Conservation (phyloP, 2,888 invertebrate species). For the Andrena praecox region DNA sequence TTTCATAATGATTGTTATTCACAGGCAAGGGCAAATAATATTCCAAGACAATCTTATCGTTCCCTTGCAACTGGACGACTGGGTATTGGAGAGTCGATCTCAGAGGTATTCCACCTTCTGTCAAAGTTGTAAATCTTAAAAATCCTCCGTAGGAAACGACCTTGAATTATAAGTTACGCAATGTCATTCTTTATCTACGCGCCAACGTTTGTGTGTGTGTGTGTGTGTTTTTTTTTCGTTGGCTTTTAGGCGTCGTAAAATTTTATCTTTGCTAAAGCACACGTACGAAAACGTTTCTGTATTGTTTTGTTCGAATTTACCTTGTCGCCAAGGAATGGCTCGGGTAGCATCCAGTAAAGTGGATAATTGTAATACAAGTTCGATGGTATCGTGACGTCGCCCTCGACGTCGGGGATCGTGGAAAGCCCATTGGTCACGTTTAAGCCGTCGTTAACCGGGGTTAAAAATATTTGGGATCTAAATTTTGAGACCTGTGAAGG, state of each 20-base stretch:
- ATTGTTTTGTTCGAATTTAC: slow-evolving; percentile 80
- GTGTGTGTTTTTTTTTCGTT: not conserved
- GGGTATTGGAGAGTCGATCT: slow-evolving; percentile 89
- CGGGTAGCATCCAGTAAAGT: slow-evolving; percentile 93
- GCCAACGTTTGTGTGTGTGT: too few species aligned
- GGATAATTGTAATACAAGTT: slow-evolving; percentile 88
- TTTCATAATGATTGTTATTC: slow-evolving; percentile 84
- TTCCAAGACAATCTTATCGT: slow-evolving; percentile 90
- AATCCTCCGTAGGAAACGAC: slow-evolving; percentile 96
- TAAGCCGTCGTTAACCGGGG: slow-evolving; percentile 84
- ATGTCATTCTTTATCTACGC: not conserved
- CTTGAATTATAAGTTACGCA: slow-evolving; percentile 58
- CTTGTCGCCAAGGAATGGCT: slow-evolving; percentile 93
- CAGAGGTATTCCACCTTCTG: slow-evolving; percentile 88
- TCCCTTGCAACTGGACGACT: slow-evolving; percentile 93
- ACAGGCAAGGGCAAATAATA: slow-evolving; percentile 86
- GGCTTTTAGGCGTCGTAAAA: not conserved
- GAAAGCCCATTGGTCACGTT: slow-evolving; percentile 87
- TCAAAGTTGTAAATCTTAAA: slow-evolving; percentile 90
- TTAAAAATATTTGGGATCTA: slow-evolving; percentile 73
- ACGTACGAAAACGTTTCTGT: not conserved
- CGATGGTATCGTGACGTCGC: slow-evolving; percentile 86
- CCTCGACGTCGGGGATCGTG: slow-evolving; percentile 87
- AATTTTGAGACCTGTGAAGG: slow-evolving; percentile 77
- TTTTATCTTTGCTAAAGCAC: not conserved